Percentiles rank a stretch among this genome's conserved stretches.
These are phyloP conservation scores for Uria lomvia DNA, from an alignment of 2,113 vertebrate species.

Conservation along the genomic window DNA sequence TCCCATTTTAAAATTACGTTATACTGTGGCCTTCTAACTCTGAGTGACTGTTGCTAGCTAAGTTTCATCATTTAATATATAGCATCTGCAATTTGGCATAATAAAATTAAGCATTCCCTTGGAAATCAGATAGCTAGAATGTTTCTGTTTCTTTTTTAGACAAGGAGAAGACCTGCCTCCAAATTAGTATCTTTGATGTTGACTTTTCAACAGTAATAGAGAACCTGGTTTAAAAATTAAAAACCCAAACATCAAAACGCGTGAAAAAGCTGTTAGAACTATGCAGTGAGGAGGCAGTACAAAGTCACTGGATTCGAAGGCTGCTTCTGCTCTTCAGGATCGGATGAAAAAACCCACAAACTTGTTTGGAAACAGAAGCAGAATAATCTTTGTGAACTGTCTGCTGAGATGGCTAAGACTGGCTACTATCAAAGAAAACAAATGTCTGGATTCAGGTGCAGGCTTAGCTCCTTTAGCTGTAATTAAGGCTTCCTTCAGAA, in stretches of 20 bases:
- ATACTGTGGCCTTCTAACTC: conserved; percentile 32
- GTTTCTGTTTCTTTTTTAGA: conserved; percentile 51
- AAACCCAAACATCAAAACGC: conserved; percentile 62
- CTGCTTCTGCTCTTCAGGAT: not conserved
- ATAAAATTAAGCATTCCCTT: conserved; percentile 69
- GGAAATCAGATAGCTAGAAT: conserved; percentile 59
- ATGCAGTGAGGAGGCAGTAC: not conserved
- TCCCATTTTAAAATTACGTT: conserved; percentile 18
- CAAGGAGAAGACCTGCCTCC: conserved; percentile 49
- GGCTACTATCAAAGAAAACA: not conserved
- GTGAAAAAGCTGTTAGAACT: conserved; percentile 14
- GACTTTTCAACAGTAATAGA: conserved; percentile 55
- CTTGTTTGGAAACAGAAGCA: conserved; percentile 1
- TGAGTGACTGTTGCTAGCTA: conserved; percentile 23
- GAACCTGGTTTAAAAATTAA: conserved; percentile 68
- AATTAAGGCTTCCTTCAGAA: not conserved
- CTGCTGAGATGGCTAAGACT: not conserved
- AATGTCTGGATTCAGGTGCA: not conserved
- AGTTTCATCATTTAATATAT: conserved; percentile 25
- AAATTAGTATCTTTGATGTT: conserved; percentile 66
- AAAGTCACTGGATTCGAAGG: not conserved
- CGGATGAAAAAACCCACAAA: not conserved
- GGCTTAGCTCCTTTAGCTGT: not conserved
- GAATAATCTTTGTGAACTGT: not conserved
- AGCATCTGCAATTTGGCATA: conserved; percentile 47